Evolutionary conservation across 2,888 invertebrate genomes (phyloP).

Genomic region (Xylophagus ater): DNA sequence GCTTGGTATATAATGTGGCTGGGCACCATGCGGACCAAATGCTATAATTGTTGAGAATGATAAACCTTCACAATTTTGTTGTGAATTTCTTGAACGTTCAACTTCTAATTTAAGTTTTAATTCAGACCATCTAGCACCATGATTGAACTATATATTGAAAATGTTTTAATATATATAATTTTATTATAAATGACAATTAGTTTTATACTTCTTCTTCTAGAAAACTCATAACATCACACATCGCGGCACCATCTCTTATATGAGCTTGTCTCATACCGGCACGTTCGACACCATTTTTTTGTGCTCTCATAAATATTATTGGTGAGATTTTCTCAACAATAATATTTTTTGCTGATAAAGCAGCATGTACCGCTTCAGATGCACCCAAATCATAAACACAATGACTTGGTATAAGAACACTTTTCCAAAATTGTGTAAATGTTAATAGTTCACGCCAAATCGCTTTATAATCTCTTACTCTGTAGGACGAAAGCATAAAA

Average conservation of each 20-base stretch:
- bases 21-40: slow-evolving; percentile 75
- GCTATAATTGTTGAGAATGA: slow-evolving; percentile 82
- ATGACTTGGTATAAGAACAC: slow-evolving; percentile 55
- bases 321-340: slow-evolving; percentile 59
- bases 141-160: slow-evolving; percentile 2
- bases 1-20: slow-evolving; percentile 70
- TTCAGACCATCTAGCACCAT: slow-evolving; percentile 52
- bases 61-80: slow-evolving; percentile 58
- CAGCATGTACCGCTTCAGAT: slow-evolving; percentile 55
- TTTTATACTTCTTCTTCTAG: slow-evolving; percentile 58
- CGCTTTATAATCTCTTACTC: slow-evolving; percentile 55
- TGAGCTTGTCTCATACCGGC: slow-evolving; percentile 77
- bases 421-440: slow-evolving; percentile 50
- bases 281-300: slow-evolving; percentile 72
- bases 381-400: slow-evolving; percentile 62
- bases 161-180: too few relatives aligned
- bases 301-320: slow-evolving; percentile 72
- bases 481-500: slow-evolving; percentile 31
- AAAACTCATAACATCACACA: slow-evolving; percentile 74
- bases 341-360: slow-evolving; percentile 46
- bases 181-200: too few relatives aligned
- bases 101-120: slow-evolving; percentile 57
- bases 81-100: slow-evolving; percentile 61
- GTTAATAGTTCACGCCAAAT: slow-evolving; percentile 61
- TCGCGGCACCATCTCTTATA: slow-evolving; percentile 76